Percentiles rank a stretch among this genome's conserved stretches.
phyloP scores from a whole-genome alignment of 2,888 invertebrate genomes.

The Tetramorium bicarinatum region DNA sequence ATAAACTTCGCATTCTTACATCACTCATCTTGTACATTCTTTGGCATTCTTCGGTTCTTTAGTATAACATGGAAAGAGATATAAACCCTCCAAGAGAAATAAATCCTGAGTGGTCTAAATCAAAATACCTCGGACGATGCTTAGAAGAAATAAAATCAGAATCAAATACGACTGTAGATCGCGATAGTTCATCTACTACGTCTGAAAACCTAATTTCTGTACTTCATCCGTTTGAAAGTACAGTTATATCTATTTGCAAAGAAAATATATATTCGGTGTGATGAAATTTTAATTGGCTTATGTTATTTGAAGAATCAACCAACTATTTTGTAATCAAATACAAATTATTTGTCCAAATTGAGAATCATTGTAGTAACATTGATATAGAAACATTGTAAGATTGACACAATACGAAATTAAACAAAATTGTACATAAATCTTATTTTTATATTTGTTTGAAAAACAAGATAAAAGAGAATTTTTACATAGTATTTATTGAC shows the following conservation, averaged over 20 bases:
- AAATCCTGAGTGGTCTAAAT: conserved; percentile 67
- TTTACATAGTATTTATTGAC: background rate
- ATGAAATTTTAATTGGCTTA: background rate
- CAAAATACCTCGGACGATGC: conserved; percentile 80
- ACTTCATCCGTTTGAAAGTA: conserved; percentile 50
- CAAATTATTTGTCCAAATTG: background rate
- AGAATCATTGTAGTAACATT: background rate
- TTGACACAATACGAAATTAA: background rate
- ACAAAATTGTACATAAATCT: background rate
- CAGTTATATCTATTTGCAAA: conserved; percentile 34
- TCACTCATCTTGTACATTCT: conserved; percentile 49
- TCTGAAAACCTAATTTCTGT: conserved; percentile 37
- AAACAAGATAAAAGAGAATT: background rate
- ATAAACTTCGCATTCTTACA: conserved; percentile 26
- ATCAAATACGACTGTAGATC: conserved; percentile 78
- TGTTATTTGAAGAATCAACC: background rate
- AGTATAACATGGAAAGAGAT: conserved; percentile 78
- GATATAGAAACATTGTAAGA: background rate
- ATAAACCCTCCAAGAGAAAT: conserved; percentile 60
- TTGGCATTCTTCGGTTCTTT: conserved; percentile 65
- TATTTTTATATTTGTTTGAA: background rate
- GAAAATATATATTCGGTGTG: background rate
- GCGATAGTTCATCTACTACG: conserved; percentile 36
- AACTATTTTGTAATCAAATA: background rate
- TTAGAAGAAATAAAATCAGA: conserved; percentile 81